These are phyloP conservation scores for Merops nubicus DNA, from an alignment of 2,113 vertebrate species.

Conservation along the genomic window DNA sequence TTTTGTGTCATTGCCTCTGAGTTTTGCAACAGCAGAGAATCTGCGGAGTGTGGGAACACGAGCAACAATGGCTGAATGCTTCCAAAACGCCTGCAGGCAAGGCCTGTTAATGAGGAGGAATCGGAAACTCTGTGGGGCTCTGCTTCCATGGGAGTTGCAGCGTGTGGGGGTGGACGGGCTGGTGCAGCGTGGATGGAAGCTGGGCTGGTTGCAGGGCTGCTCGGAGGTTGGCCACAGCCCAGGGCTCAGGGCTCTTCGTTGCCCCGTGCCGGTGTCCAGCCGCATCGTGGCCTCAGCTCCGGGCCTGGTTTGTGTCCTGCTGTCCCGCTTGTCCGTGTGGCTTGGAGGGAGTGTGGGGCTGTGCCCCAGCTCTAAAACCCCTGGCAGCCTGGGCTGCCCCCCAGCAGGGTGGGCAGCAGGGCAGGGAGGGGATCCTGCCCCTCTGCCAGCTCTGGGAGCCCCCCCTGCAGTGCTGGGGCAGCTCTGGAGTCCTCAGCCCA, in stretches of 20 bases:
- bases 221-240: not conserved
- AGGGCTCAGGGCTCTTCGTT: not conserved
- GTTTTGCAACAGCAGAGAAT: not conserved
- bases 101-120: conserved; percentile 3
- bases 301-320: not conserved
- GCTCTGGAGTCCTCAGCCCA: too few species aligned
- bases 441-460: too few species aligned
- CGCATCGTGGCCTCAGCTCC: fast-evolving
- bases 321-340: not conserved
- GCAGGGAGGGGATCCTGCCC: too few species aligned
- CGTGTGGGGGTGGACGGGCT: not conserved
- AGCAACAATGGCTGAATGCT: not conserved
- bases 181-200: not conserved
- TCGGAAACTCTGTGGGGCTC: not conserved
- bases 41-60: conserved; percentile 8
- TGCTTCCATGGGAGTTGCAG: not conserved
- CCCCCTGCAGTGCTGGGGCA: too few species aligned
- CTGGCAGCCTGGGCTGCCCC: too few species aligned
- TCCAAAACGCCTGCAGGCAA: not conserved
- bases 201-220: not conserved
- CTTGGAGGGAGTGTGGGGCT: fast-evolving
- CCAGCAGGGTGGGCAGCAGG: too few species aligned
- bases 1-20: not conserved
- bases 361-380: too few species aligned
- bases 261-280: fast-evolving